These are phyloP conservation scores for Morone chrysops DNA, from an alignment of 2,113 vertebrate genomes.

Conservation along the genomic window DNA sequence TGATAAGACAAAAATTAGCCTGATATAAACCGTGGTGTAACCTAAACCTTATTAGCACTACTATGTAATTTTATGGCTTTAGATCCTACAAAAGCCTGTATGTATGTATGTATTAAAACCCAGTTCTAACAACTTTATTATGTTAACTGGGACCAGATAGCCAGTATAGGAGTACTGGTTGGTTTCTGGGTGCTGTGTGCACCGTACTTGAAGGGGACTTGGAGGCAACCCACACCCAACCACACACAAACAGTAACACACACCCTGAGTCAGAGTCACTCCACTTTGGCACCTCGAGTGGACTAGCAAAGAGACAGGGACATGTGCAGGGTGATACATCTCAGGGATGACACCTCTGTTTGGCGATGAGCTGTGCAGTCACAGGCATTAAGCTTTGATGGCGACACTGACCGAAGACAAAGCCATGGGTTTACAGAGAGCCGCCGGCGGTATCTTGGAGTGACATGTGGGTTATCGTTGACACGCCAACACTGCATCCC, in stretches of 20 bases:
- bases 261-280: conserved; percentile 37
- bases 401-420: conserved; percentile 87
- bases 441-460: conserved; percentile 81
- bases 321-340: conserved; percentile 63
- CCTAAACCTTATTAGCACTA: too few relatives aligned
- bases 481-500: conserved; percentile 59
- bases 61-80: too few relatives aligned
- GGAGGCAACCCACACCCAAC: not conserved
- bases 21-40: too few relatives aligned
- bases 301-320: conserved; percentile 46
- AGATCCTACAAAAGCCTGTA: too few relatives aligned
- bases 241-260: not conserved
- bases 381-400: conserved; percentile 66
- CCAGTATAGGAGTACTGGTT: not conserved
- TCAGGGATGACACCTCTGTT: conserved; percentile 64
- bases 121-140: not conserved
- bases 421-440: conserved; percentile 64
- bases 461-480: conserved; percentile 87
- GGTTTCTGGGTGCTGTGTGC: not conserved
- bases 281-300: conserved; percentile 62
- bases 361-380: conserved; percentile 70
- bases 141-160: not conserved
- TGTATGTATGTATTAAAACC: too few relatives aligned
- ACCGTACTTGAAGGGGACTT: not conserved
- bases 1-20: not conserved